Percentiles rank a stretch among this genome's conserved stretches.
Conservation (phyloP, 2,113 vertebrate species). For the Natator depressus region DNA sequence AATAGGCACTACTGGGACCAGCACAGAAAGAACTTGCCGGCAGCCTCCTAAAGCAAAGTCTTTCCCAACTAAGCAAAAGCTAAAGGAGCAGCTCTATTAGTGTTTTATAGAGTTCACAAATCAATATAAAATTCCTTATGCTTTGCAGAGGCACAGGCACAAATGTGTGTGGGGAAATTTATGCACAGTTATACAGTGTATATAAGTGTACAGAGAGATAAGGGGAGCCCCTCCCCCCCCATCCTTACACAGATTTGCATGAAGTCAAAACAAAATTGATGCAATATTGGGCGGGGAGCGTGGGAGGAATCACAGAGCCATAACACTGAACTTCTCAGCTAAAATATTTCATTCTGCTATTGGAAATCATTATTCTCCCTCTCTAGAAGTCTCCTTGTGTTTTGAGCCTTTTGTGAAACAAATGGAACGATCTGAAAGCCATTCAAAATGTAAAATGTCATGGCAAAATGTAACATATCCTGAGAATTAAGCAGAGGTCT, state of each 20-base stretch:
- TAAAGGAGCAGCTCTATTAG: conserved; percentile 39
- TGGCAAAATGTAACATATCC: not conserved
- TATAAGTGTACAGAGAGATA: not conserved
- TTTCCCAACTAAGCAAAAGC: not conserved
- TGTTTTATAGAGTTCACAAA: conserved; percentile 55
- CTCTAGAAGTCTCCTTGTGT: conserved; percentile 19
- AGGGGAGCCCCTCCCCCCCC: not conserved
- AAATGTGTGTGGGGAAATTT: conserved; percentile 1
- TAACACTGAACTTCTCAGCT: conserved; percentile 40
- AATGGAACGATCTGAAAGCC: conserved; percentile 15
- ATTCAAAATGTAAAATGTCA: not conserved
- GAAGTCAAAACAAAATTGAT: conserved; percentile 52
- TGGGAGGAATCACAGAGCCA: conserved; percentile 24
- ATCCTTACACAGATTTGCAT: conserved; percentile 21
- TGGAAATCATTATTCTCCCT: conserved; percentile 58
- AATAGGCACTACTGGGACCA: not conserved
- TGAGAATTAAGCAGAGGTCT: not conserved
- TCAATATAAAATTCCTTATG: conserved; percentile 57
- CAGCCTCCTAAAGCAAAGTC: not conserved
- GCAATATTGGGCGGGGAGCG: not conserved
- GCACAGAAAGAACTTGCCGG: not conserved
- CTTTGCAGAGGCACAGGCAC: conserved; percentile 23
- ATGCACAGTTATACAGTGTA: not conserved
- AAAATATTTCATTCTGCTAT: conserved; percentile 58
- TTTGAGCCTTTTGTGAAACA: conserved; percentile 34